phyloP scores from a whole-genome alignment of 2,888 invertebrate genomes.

The Andrena haemorrhoa region DNA sequence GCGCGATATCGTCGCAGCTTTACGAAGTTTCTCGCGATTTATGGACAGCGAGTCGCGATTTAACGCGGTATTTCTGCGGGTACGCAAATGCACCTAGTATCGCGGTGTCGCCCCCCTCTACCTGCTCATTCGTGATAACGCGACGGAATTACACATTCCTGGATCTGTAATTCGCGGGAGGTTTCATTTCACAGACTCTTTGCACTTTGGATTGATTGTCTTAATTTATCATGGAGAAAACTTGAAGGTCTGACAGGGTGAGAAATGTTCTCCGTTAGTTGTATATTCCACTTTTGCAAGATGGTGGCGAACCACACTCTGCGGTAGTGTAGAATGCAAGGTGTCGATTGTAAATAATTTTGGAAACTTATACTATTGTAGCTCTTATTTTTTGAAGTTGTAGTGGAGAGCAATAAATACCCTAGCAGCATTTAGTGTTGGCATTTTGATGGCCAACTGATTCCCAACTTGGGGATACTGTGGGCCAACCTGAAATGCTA shows the following conservation, averaged over 20 bases:
- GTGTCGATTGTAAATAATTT: no score
- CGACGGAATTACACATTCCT: constrained; percentile 2
- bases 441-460: no score
- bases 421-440: no score
- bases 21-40: constrained; percentile 50
- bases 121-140: constrained; percentile 51
- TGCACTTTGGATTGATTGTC: not conserved
- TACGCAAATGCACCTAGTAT: constrained; percentile 22
- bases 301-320: not conserved
- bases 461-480: no score
- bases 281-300: not conserved
- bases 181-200: not conserved
- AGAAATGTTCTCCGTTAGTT: not conserved
- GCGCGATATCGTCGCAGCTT: constrained; percentile 32
- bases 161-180: not conserved
- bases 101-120: constrained; percentile 3
- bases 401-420: not conserved
- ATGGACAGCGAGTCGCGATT: constrained; percentile 42
- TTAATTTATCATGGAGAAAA: not conserved
- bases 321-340: not conserved
- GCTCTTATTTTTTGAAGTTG: not conserved
- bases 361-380: not conserved
- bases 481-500: no score
- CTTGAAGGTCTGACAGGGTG: not conserved
- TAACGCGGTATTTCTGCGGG: constrained; percentile 21